Evolutionary conservation across 2,113 vertebrate genomes (phyloP).

Genomic region (Guaruba guarouba): DNA sequence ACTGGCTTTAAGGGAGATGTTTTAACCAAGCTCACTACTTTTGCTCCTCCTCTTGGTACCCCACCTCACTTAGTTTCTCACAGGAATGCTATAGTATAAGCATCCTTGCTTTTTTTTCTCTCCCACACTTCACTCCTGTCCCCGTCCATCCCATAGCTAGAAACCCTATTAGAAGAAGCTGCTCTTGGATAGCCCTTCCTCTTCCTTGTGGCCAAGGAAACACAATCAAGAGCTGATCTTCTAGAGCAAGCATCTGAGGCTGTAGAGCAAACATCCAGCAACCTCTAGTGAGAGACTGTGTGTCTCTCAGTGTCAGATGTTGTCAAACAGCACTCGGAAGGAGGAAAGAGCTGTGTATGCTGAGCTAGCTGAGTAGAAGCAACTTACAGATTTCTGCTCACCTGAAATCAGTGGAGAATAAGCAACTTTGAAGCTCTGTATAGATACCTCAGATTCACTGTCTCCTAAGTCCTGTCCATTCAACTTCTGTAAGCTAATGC

Average conservation of each 20-base stretch:
- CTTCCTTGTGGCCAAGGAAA: not conserved
- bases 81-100: not conserved
- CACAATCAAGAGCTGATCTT: not conserved
- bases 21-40: not conserved
- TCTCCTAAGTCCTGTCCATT: not conserved
- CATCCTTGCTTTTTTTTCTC: not conserved
- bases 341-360: not conserved
- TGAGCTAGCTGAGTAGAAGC: not conserved
- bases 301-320: not conserved
- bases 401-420: not conserved
- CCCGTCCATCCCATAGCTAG: not conserved
- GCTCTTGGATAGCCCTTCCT: not conserved
- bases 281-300: not conserved
- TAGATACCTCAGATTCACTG: not conserved
- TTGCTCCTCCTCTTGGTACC: not conserved
- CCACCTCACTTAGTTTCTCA: not conserved
- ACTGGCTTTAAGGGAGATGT: not conserved
- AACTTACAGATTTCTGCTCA: not conserved
- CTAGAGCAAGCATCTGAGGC: not conserved
- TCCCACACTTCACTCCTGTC: not conserved
- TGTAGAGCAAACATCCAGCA: not conserved
- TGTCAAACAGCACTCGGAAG: not conserved
- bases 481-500: not conserved
- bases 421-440: not conserved
- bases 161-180: not conserved